Evolutionary conservation across 2,113 vertebrate genomes (phyloP), one percentile per base, ranked within the genome.

Genomic region (Cyprinodon brontotheroides): DNA sequence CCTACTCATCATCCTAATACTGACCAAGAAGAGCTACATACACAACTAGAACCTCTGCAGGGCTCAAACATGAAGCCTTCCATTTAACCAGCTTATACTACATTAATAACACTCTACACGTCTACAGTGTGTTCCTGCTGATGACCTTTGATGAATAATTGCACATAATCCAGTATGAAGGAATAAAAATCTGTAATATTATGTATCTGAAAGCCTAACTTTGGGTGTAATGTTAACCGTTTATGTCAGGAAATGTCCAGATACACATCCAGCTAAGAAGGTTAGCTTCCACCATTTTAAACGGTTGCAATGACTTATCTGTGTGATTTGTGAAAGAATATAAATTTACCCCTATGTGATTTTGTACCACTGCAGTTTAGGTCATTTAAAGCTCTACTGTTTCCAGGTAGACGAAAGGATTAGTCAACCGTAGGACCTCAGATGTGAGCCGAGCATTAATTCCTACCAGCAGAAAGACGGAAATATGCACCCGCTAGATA

Each of bases 141-240:
- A 38, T 75, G 78, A 81, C 79, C 86, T 84, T 77, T 61, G 12
- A 47, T 75, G 43, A 80, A 78, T 68, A 38, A 69, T 39, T 65
- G 17, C 20, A 75, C 62, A 50, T 77, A 68, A 87, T 87, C 80
- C 89, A 89, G 86, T 86, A 78, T 75, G 22, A 87, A 74, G 77
- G 83, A 89, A 76, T 87, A 8, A 81, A 77, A 78, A 88, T 68
- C 2, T 76, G 65, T 75, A 88, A 83, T 72, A 77, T 83, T 74
- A 73, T 22, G 5, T n/a, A 15, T 64, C 60, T 77, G 47, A 84
- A 75, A 86, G 71, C 36, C 61, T 1, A 41, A 72, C 81, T 72
- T 79, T 87, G 85, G 74, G 70, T 85, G 81, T 4, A 74, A 78
- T 70, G 62, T 15, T 2, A 76, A 79, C 36, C 29, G 29, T 29